Evolutionary conservation across 2,113 vertebrate species (phyloP), one percentile per base, ranked within the genome.

Genomic region (Hypomesus transpacificus): DNA sequence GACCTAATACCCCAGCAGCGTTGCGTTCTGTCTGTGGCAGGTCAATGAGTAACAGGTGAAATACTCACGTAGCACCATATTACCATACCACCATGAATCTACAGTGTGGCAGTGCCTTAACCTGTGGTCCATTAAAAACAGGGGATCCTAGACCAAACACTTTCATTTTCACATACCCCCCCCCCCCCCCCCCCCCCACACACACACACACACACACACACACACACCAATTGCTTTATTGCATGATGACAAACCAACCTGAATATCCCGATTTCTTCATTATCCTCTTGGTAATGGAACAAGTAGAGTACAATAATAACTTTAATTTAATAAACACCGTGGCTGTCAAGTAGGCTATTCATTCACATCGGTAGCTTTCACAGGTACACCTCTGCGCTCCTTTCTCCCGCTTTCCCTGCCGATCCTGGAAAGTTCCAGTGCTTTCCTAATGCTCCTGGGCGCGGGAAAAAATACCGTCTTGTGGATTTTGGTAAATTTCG

Each of bases 231-330:
- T 59, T 20, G 11, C 18, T 22, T 20, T 3, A 59, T 22, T 18
- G 57, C 5, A 62, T 13, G 31, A 24, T 28, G 54, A 9, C 24
- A 4, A 2, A 2, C 80, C 78, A 61, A 90, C 89, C 86, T 88
- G 82, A 11, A 59, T 79, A 86, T 46, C 83, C 77, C 39, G 74
- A 84, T 68, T 89, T 90, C 84, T 21, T 88, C 89, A 90, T 90
- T 63, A 4, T 69, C 21, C 21, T 59, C 21, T 77, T 52, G 7
- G 28, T 7, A 46, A 5, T 7, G 39, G 39, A 11, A 46, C 7
- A 46, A 46, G 39, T 46, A 46, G 39, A 46, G 39, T 8, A 46
- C 7, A 46, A 46, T 46, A 11, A 46, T 7, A 46, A 46, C 39
- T 46, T 46, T 11, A 46, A 46, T 46, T 46, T 46, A 46, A 11